phyloP scores from a whole-genome alignment of 2,797 vertebrate species.

The Toxotes lorentzi region DNA sequence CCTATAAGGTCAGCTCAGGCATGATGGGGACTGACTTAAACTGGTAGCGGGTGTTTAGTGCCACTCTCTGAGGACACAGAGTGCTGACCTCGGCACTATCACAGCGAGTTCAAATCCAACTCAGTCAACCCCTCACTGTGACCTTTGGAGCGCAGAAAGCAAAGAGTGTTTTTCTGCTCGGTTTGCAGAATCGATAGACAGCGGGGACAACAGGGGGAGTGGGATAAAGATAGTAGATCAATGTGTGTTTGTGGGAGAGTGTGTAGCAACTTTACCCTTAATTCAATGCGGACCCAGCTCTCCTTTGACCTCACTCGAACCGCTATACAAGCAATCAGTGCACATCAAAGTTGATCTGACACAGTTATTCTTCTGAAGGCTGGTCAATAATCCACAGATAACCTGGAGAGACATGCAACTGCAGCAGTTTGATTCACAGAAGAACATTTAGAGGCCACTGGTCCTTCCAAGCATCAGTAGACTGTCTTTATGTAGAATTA shows the following conservation, averaged over 20 bases:
- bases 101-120: slow-evolving; percentile 61
- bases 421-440: slow-evolving; percentile 34
- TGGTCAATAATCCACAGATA: slow-evolving; percentile 54
- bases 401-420: slow-evolving; percentile 27
- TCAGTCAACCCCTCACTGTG: slow-evolving; percentile 62
- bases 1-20: neutral
- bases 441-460: slow-evolving; percentile 21
- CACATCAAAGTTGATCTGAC: slow-evolving; percentile 53
- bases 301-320: slow-evolving; percentile 45
- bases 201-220: slow-evolving; percentile 53
- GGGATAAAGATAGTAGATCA: slow-evolving; percentile 58
- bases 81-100: slow-evolving; percentile 51
- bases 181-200: slow-evolving; percentile 73
- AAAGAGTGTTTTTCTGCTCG: slow-evolving; percentile 73
- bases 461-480: slow-evolving; percentile 19
- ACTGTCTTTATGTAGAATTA: slow-evolving; percentile 10
- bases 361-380: slow-evolving; percentile 37
- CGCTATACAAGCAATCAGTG: slow-evolving; percentile 33
- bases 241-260: slow-evolving; percentile 35
- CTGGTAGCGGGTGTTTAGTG: neutral
- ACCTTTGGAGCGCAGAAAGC: slow-evolving; percentile 77
- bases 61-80: slow-evolving; percentile 25
- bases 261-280: slow-evolving; percentile 34
- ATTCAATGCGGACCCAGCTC: slow-evolving; percentile 13
- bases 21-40: slow-evolving; percentile 4